These are phyloP conservation scores for Agonopterix alstromeriana DNA, from an alignment of 2,888 invertebrate species.

Conservation along the genomic window DNA sequence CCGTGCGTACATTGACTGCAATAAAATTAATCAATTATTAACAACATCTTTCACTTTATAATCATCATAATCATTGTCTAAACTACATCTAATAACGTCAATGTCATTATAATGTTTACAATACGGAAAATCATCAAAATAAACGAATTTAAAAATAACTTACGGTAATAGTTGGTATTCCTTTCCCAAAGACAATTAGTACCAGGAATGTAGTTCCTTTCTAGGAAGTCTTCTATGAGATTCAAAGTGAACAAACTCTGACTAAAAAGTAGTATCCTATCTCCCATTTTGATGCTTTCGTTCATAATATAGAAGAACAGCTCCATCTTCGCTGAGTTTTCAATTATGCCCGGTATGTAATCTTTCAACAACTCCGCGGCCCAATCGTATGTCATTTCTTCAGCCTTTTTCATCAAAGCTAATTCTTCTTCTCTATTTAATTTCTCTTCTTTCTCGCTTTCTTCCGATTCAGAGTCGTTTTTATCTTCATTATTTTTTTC, in stretches of 20 bases:
- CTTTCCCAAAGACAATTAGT: slow-evolving; percentile 87
- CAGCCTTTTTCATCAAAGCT: slow-evolving; percentile 80
- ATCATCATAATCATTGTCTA: no score
- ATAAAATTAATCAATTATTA: no score
- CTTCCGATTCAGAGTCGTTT: slow-evolving; percentile 65
- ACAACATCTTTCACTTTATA: no score
- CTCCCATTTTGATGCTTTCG: slow-evolving; percentile 90
- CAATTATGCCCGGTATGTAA: slow-evolving; percentile 92
- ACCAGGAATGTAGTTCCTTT: slow-evolving; percentile 82
- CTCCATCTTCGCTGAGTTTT: slow-evolving; percentile 96
- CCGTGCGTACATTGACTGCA: no score
- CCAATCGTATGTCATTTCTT: slow-evolving; percentile 93
- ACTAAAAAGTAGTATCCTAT: slow-evolving; percentile 95
- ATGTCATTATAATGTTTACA: no score
- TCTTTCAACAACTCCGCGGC: slow-evolving; percentile 88
- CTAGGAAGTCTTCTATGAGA: slow-evolving; percentile 95
- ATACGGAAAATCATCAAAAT: no score
- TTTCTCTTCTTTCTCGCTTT: slow-evolving; percentile 76
- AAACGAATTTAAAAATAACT: slow-evolving; percentile 50
- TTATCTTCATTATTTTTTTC: slow-evolving; percentile 68
- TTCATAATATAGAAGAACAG: slow-evolving; percentile 94
- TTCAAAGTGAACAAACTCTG: slow-evolving; percentile 97
- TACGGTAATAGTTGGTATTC: slow-evolving; percentile 93
- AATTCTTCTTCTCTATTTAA: slow-evolving; percentile 76
- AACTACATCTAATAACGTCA: no score